Evolutionary conservation across 2,888 invertebrate genomes (phyloP).

Genomic region (Epiblema foenella): DNA sequence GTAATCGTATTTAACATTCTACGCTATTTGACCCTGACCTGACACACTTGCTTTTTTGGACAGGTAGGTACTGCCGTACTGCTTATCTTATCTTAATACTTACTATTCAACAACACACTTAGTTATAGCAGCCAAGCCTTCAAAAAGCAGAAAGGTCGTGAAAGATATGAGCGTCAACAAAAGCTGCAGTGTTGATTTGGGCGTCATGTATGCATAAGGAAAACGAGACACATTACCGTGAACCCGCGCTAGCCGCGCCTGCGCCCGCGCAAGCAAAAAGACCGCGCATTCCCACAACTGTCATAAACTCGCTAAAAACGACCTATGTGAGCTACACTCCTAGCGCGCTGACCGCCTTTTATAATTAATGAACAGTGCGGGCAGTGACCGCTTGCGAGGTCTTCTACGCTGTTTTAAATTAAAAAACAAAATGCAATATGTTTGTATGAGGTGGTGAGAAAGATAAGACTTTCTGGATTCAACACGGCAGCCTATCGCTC

Average conservation of each 20-base stretch:
- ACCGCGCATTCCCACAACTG: constrained; percentile 31
- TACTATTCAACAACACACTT: too few relatives aligned
- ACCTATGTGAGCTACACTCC: neutral
- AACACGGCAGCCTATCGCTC: neutral
- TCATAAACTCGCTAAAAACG: neutral
- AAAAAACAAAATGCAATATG: neutral
- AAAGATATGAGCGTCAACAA: too few relatives aligned
- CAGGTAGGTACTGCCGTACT: too few relatives aligned
- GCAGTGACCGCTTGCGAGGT: constrained; percentile 23
- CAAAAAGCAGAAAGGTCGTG: too few relatives aligned
- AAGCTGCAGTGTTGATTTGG: neutral
- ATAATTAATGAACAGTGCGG: neutral
- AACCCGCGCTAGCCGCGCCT: constrained; percentile 8
- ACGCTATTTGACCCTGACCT: too few relatives aligned
- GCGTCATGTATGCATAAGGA: constrained; percentile 10
- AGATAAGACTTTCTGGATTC: neutral
- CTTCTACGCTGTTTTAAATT: neutral
- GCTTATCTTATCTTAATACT: too few relatives aligned
- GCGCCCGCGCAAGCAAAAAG: constrained; percentile 27
- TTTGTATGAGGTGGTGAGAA: neutral
- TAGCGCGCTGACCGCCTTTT: neutral
- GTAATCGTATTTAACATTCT: too few relatives aligned
- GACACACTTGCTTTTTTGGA: too few relatives aligned
- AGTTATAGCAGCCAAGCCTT: too few relatives aligned
- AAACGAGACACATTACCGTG: constrained; percentile 6